Evolutionary conservation across 2,888 invertebrate genomes (phyloP).

Genomic region (Hyposoter dolosus): DNA sequence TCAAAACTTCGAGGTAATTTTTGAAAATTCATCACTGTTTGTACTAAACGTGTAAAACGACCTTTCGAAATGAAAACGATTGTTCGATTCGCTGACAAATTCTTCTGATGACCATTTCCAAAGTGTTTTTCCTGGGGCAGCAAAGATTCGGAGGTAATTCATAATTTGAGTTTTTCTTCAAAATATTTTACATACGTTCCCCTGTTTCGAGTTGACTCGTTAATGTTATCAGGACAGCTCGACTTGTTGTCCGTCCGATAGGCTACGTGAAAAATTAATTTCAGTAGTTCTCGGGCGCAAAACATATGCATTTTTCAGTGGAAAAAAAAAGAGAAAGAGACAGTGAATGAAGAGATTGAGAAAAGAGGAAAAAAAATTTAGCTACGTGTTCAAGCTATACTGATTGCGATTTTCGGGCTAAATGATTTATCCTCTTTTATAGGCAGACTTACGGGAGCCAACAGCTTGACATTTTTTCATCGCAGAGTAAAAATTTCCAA

Average conservation of each 20-base stretch:
- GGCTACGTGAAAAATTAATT: slow-evolving; percentile 35
- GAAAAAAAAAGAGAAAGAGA: slow-evolving; percentile 43
- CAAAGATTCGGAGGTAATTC: background rate
- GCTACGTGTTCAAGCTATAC: slow-evolving; percentile 43
- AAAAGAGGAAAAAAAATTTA: slow-evolving; percentile 22
- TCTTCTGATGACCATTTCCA: background rate
- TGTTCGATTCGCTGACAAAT: background rate
- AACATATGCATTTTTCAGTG: slow-evolving; percentile 42
- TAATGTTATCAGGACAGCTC: slow-evolving; percentile 2
- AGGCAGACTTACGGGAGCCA: slow-evolving; percentile 16
- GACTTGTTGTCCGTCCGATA: slow-evolving; percentile 11
- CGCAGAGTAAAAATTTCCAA: slow-evolving; percentile 51
- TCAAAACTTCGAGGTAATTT: too few species aligned
- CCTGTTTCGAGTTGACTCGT: background rate
- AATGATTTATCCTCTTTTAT: slow-evolving; percentile 66
- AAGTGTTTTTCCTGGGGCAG: background rate
- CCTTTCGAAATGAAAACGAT: background rate
- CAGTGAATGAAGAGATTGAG: background rate
- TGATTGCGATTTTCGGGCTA: slow-evolving; percentile 61
- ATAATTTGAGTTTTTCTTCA: background rate
- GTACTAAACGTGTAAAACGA: background rate
- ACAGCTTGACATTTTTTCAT: slow-evolving; percentile 55
- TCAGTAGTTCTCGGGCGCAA: slow-evolving; percentile 36
- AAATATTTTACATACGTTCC: background rate
- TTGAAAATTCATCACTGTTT: too few species aligned